Base-by-base conservation (phyloP, 35 echinoderm and acorn worm species). In the Anneissia japonica region DNA sequence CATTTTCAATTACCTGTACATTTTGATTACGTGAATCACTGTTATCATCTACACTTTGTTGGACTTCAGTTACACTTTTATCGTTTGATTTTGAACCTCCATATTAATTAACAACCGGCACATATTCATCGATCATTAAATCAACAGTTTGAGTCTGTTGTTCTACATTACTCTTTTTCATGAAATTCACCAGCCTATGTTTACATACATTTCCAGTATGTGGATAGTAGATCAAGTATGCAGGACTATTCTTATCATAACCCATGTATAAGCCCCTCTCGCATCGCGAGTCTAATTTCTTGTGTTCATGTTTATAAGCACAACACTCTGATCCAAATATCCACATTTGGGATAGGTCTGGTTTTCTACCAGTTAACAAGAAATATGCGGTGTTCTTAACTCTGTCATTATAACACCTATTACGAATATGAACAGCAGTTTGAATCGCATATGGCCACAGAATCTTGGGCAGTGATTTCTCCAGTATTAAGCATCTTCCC, bases 381-480 rank as follows among this genome's bases (percentile, higher is more conserved):
- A 78, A 39, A 82, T 30, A 88, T 81, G 85, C 73, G 30, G 39
- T 73, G 21, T 88, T 80, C 16, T 16, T 10, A 72, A 80, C 3
- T 30, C 64, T 80, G 23, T 26, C 17, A 72, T 88, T 88, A 72
- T 88, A 88, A 73, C 86, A 88, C 74, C 77, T 88, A 46, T 88
- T 88, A 9, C 77, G 86, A 34, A 88, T 39, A 36, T 88, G 81
- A 14, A 45, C 46, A 1, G 86, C 76, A 36, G 46, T 36, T 45
- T 81, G 80, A 19, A 88, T 78, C 37, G 86, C 86, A 88, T 81
- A 88, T 23, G 86, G 19, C 77, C 86, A 88, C 40, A 88, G 51
- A 74, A 11, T 0, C 26, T 81, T 82, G 80, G 34, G 76, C 74
- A 88, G 77, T n/a, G 80, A 13, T 72, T 76, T 72, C 32, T 81